These are phyloP conservation scores for Exaiptasia diaphana DNA, from an alignment of 64 coral and sea anemone genomes.

Conservation along the genomic window DNA sequence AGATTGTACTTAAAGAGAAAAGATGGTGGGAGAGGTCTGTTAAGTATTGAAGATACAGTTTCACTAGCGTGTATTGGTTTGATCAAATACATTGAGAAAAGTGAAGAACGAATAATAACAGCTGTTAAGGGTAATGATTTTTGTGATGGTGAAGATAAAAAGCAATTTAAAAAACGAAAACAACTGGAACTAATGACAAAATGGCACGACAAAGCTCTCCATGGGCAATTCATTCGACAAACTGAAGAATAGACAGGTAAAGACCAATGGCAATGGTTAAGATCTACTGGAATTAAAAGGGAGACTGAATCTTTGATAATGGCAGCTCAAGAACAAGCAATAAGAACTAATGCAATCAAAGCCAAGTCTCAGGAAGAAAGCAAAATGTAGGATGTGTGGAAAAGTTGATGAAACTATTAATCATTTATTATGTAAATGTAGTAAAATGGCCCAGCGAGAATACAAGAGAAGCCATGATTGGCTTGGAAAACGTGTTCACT, in stretches of 20 bases:
- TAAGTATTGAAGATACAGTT: slow-evolving; percentile 32
- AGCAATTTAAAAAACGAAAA: not conserved
- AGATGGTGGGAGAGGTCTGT: slow-evolving; percentile 16
- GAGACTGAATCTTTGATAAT: slow-evolving; percentile 8
- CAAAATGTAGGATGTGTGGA: slow-evolving; percentile 26
- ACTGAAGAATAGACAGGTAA: not conserved
- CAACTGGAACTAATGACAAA: not conserved
- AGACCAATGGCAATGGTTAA: slow-evolving; percentile 25
- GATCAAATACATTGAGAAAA: too few species aligned
- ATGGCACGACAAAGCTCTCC: slow-evolving; percentile 11
- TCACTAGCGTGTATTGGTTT: too few species aligned
- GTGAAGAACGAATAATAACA: too few species aligned
- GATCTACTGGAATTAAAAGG: not conserved
- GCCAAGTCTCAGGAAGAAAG: not conserved
- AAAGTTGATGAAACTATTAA: slow-evolving; percentile 5
- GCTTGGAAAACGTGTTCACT: slow-evolving; percentile 5
- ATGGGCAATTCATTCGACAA: slow-evolving; percentile 7
- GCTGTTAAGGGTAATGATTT: too few species aligned
- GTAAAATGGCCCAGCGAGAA: slow-evolving; percentile 22
- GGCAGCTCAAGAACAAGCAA: slow-evolving; percentile 40
- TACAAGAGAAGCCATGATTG: slow-evolving; percentile 31
- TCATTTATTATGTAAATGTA: slow-evolving; percentile 11
- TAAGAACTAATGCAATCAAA: slow-evolving; percentile 14
- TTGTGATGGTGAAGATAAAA: too few species aligned
- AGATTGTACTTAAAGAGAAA: slow-evolving; percentile 32